These are phyloP conservation scores for Drosophila meridionalis DNA, from an alignment of 2,888 invertebrate genomes.

Conservation along the genomic window DNA sequence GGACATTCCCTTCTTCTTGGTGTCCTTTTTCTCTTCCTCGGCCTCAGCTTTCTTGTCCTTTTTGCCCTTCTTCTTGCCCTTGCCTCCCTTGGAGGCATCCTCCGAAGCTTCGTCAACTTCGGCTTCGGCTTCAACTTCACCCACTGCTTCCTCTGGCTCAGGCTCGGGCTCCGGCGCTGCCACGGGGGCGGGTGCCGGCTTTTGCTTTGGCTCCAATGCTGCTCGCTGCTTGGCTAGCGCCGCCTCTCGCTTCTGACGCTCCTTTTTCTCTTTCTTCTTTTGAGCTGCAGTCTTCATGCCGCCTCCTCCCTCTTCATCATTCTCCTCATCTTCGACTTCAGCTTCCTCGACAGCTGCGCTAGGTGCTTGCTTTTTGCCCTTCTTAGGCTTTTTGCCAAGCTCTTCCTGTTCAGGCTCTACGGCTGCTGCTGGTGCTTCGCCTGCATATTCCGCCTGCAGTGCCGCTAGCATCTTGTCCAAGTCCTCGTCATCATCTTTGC, in stretches of 20 bases:
- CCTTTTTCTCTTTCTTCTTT: conserved; percentile 95
- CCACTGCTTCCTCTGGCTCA: conserved; percentile 34
- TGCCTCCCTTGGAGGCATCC: conserved; percentile 76
- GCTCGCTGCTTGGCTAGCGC: conserved; percentile 84
- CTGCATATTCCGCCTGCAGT: conserved; percentile 91
- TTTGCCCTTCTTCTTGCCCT: conserved; percentile 85
- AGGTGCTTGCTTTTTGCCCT: conserved; percentile 72
- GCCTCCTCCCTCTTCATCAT: conserved; percentile 86
- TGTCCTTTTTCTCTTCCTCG: conserved; percentile 86
- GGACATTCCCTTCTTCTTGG: conserved; percentile 90
- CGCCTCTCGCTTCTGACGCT: conserved; percentile 90
- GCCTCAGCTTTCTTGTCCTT: conserved; percentile 85
- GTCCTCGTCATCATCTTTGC: conserved; percentile 90
- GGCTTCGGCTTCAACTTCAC: conserved; percentile 27
- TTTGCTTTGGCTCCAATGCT: conserved; percentile 83
- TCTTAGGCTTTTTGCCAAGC: conserved; percentile 65
- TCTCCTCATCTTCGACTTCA: conserved; percentile 81
- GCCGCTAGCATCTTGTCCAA: conserved; percentile 93
- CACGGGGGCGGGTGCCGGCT: conserved; percentile 74
- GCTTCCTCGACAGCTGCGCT: conserved; percentile 29
- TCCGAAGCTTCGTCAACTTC: conserved; percentile 74
- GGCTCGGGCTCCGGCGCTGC: conserved; percentile 47
- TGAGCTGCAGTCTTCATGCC: conserved; percentile 93
- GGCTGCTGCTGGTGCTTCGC: conserved; percentile 86
- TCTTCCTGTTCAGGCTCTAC: conserved; percentile 79